A percentile compares a stretch with the other conserved stretches of the same genome.
Conservation (phyloP, 2,113 vertebrate genomes). For the Ptilorrhoa leucosticta region DNA sequence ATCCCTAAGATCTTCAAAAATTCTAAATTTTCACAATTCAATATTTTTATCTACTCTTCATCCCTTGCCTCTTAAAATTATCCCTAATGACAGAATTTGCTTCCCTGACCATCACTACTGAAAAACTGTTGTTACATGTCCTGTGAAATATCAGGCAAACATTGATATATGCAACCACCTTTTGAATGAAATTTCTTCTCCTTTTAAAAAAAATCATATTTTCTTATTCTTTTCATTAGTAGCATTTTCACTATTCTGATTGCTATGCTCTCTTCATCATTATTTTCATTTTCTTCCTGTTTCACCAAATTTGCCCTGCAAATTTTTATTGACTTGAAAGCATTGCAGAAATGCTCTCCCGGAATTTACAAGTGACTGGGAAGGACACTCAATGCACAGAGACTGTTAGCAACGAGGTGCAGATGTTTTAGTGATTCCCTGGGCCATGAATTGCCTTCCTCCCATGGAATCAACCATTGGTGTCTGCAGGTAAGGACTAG, state of each 20-base stretch:
- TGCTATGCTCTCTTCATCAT: not conserved
- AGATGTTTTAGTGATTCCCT: not conserved
- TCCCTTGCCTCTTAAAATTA: not conserved
- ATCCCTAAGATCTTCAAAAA: not conserved
- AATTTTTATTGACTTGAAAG: not conserved
- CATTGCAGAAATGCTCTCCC: not conserved
- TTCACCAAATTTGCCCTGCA: not conserved
- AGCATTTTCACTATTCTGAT: not conserved
- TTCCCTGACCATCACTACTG: not conserved
- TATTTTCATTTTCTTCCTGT: not conserved
- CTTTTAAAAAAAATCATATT: accelerated
- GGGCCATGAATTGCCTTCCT: not conserved
- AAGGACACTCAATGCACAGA: not conserved
- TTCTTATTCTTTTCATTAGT: not conserved
- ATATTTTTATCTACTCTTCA: not conserved
- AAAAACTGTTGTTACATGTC: not conserved
- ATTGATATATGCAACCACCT: not conserved
- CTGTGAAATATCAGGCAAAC: not conserved
- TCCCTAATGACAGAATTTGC: not conserved
- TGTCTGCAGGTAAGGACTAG: not conserved
- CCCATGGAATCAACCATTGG: not conserved
- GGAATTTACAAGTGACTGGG: not conserved
- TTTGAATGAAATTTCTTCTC: not conserved
- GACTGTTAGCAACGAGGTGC: not conserved
- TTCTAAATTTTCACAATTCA: not conserved